Conservation (phyloP, 2,797 vertebrate species). For the Antrozous pallidus region DNA sequence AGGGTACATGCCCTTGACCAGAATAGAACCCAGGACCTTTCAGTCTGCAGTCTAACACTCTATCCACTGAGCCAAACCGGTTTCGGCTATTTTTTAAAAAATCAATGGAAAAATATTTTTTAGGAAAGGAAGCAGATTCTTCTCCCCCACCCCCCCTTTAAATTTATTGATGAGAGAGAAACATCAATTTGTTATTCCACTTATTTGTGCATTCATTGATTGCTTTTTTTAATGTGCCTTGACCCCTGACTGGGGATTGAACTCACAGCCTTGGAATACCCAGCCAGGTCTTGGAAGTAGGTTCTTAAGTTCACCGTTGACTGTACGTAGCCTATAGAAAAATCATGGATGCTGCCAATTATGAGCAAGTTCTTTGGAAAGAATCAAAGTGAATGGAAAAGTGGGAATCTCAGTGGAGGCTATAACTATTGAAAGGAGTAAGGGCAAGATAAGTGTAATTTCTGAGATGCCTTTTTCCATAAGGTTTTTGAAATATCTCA, state of each 20-base stretch:
- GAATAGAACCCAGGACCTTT: no score
- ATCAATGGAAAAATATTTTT: no score
- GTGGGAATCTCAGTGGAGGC: slow-evolving; percentile 90
- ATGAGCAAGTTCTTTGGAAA: slow-evolving; percentile 92
- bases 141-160: rapidly evolving
- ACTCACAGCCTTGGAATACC: neutral
- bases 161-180: neutral
- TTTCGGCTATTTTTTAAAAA: no score
- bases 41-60: no score
- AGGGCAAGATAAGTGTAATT: slow-evolving; percentile 91
- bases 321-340: neutral
- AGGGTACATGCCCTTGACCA: no score
- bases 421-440: slow-evolving; percentile 93
- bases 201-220: neutral
- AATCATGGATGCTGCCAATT: neutral
- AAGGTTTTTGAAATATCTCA: neutral
- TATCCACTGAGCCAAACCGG: no score
- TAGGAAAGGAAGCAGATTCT: neutral
- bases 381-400: slow-evolving; percentile 94
- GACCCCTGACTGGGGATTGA: neutral
- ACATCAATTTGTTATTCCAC: neutral
- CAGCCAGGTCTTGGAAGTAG: neutral
- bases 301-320: neutral
- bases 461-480: neutral
- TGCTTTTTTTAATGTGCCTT: neutral